Percentiles rank a stretch among this genome's conserved stretches.
Evolutionary conservation across 1,140 invertebrate species (phyloP).

Genomic region (Neodiprion lecontei): DNA sequence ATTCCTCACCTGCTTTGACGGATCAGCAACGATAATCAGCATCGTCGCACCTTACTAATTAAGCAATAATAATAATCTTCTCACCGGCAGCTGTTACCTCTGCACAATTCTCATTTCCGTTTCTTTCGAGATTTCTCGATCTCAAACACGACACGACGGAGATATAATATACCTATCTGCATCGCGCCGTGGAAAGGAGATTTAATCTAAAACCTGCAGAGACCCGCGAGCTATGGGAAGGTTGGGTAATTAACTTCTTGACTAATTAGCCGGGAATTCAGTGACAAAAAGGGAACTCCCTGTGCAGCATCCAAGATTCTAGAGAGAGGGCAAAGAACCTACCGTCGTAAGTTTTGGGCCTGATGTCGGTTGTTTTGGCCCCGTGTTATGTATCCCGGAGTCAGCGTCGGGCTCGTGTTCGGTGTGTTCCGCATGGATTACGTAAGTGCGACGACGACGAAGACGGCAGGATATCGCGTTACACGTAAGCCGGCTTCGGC

Average conservation of each 20-base stretch:
- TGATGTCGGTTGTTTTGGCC: no score
- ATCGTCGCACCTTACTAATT: neutral
- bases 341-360: no score
- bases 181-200: neutral
- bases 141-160: no score
- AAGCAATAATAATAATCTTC: neutral
- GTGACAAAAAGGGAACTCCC: neutral
- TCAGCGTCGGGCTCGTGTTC: neutral
- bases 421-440: constrained; percentile 3
- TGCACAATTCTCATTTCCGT: neutral
- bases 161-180: no score
- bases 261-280: neutral
- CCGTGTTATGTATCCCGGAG: neutral
- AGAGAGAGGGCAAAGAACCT: neutral
- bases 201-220: neutral
- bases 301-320: neutral
- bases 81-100: no score
- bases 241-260: neutral
- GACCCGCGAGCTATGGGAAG: neutral
- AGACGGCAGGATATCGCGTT: neutral
- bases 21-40: neutral
- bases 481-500: neutral
- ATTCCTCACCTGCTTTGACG: no score
- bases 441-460: constrained; percentile 6
- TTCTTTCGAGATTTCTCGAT: neutral